Evolutionary conservation across 2,797 vertebrate genomes (phyloP).

Genomic region (Anabacerthia variegaticeps): DNA sequence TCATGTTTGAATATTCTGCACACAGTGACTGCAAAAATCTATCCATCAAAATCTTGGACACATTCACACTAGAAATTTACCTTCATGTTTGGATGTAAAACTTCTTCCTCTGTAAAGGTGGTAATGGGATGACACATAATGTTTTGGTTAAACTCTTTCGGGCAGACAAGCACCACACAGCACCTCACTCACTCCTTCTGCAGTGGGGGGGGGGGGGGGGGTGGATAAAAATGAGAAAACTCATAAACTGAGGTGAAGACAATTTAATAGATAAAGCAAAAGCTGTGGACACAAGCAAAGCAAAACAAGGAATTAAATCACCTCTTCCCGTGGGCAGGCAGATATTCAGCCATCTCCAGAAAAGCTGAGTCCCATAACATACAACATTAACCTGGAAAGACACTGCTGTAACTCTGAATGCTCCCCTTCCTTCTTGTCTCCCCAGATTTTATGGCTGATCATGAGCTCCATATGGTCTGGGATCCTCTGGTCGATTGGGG

Average conservation of each 20-base stretch:
- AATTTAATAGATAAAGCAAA: not conserved
- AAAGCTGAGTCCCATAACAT: not conserved
- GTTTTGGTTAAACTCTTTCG: not conserved
- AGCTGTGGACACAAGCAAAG: fast-evolving
- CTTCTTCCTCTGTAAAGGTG: not conserved
- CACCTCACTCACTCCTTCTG: not conserved
- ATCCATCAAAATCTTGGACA: not conserved
- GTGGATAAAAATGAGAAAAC: not conserved
- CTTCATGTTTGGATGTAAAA: not conserved
- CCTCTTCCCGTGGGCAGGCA: not conserved
- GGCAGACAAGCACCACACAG: not conserved
- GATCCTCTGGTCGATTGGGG: too few species aligned
- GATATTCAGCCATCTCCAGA: not conserved
- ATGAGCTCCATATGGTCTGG: fast-evolving
- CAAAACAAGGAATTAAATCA: not conserved
- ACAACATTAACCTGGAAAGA: not conserved
- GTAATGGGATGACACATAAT: not conserved
- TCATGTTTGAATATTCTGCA: not conserved
- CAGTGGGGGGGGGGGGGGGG: not conserved
- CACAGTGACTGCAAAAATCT: not conserved
- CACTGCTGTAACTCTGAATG: not conserved
- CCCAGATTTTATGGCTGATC: not conserved
- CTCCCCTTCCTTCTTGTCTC: not conserved
- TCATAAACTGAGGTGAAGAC: too few species aligned
- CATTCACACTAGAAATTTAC: not conserved